Evolutionary conservation across 1,140 invertebrate species (phyloP).

Genomic region (Sycophila sp.): DNA sequence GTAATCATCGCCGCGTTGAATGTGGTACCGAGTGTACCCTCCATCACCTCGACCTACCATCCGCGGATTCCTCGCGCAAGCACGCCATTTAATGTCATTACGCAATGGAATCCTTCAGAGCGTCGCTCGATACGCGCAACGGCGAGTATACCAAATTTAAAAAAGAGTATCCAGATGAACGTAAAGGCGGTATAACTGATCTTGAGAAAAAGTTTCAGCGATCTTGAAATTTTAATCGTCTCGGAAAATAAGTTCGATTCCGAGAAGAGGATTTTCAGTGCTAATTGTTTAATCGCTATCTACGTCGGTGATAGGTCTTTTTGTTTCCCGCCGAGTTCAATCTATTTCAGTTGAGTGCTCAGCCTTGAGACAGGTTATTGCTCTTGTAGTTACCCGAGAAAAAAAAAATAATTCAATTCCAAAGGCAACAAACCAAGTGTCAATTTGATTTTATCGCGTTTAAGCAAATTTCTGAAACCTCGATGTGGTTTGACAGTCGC

Average conservation of each 20-base stretch:
- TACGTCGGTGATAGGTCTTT: background rate
- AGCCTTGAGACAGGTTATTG: slow-evolving; percentile 3
- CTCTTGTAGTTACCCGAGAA: background rate
- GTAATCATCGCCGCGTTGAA: background rate
- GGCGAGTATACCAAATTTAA: background rate
- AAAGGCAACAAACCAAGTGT: no score
- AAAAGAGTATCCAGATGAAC: background rate
- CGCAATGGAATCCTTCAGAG: background rate
- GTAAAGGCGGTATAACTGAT: background rate
- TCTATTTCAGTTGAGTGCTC: background rate
- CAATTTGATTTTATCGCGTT: no score
- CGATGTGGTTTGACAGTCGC: background rate
- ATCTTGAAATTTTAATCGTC: background rate
- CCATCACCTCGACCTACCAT: no score
- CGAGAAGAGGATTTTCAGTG: background rate
- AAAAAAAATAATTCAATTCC: background rate
- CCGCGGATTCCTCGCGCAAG: no score
- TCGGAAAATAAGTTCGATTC: no score
- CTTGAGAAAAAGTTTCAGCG: background rate
- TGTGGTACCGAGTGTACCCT: background rate
- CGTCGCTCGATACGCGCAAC: background rate
- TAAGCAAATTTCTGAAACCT: no score
- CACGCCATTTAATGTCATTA: background rate
- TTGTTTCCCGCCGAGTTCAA: background rate
- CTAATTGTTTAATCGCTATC: background rate